Conservation (phyloP, 37 sponge, comb jelly and placozoan genomes). For the Lycopodina hypogea region DNA sequence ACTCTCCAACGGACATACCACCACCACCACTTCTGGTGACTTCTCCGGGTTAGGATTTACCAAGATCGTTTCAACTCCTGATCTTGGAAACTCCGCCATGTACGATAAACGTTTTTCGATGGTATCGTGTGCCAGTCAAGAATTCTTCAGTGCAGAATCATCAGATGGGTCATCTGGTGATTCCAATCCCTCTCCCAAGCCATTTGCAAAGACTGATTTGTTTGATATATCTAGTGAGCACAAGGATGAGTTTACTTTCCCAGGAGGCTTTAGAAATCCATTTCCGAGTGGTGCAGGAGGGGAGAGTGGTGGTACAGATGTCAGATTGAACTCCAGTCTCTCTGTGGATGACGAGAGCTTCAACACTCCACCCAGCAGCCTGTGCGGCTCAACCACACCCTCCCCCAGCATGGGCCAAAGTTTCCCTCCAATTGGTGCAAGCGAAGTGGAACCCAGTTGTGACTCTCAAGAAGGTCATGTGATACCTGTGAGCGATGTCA, state of each 20-base stretch:
- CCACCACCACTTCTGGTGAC: not conserved
- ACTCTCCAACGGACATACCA: not conserved
- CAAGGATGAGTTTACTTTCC: too few species aligned
- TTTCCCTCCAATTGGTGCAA: not conserved
- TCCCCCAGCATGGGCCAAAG: not conserved
- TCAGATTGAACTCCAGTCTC: not conserved
- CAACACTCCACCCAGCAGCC: constrained; percentile 46
- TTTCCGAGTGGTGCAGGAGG: too few species aligned
- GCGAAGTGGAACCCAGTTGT: not conserved
- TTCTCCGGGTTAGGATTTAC: too few species aligned
- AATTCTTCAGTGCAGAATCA: constrained; percentile 26
- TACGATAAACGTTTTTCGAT: constrained; percentile 11
- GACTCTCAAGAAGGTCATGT: too few species aligned
- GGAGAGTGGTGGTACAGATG: not conserved
- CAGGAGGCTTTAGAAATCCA: too few species aligned
- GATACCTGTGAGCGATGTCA: not conserved
- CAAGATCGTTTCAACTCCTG: too few species aligned
- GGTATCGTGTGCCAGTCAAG: constrained; percentile 18
- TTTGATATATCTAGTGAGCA: too few species aligned
- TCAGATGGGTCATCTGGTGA: constrained; percentile 1
- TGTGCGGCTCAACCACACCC: not conserved
- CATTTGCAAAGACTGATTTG: not conserved
- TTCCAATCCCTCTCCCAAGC: constrained; percentile 6
- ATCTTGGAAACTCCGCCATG: not conserved
- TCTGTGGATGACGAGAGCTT: constrained; percentile 38